Base-by-base conservation (phyloP, 2,888 invertebrate species). In the Entomobrya multifasciata region DNA sequence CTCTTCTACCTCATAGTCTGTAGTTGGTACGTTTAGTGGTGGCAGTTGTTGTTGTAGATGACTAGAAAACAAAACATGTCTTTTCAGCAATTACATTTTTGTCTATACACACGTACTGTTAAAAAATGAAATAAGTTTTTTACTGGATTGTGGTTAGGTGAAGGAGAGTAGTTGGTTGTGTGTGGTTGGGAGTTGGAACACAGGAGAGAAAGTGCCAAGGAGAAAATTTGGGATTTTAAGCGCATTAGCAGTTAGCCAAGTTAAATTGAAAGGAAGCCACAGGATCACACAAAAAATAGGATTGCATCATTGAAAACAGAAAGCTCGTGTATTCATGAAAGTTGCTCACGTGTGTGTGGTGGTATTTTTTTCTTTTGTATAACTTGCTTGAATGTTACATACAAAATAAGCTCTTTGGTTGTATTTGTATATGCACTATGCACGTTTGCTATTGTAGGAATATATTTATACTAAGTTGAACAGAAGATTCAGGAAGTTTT, bases 181-280 rank as follows among this genome's bases (percentile, higher is more conserved):
- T 8, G 22, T n/a, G 67, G 67, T n/a, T n/a, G n/a, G 20, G 11
- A 67, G 5, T 67, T 41, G 20, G 67, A 44, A 44, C n/a, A n/a
- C n/a, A n/a, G 20, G 1, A 44, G 67, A 67, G 67, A 67, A 67
- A 67, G 67, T 17, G 52, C 25, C n/a, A 30, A 52, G 20, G 22
- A 25, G 20, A 27, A 80, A 80, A 80, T 70, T 80, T 55, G 44
- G 49, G 80, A 67, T 80, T 70, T 80, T 80, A 80, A 80, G 80
- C 67, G 36, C 80, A 80, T 80, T 80, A 80, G 52, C 20, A 6
- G 20, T 22, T 6, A 20, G 5, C 17, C 20, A 10, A 57, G 25
- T 1, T 57, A 62, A 62, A 62, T 62, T 27, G 60, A 30, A 62
- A 62, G 8, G n/a, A 30, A 62, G n/a, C 60, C 30, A n/a, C 60